Base-by-base conservation (phyloP, 2,888 invertebrate species). In the Lasioglossum marginatum region DNA sequence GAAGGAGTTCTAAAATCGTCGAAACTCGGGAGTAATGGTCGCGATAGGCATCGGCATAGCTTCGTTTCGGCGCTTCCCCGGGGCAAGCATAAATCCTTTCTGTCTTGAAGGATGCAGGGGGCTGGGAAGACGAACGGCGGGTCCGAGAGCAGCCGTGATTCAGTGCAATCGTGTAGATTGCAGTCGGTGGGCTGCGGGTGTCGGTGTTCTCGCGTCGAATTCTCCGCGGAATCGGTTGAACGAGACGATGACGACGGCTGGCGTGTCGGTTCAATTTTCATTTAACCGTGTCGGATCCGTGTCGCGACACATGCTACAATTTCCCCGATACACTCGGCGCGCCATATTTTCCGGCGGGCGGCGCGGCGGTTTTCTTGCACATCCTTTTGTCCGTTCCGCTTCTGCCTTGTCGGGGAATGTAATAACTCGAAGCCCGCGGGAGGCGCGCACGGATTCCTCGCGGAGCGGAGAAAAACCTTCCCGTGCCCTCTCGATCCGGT, bases 391-490 rank as follows among this genome's bases (percentile, higher is more conserved):
- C 72, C 79, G 85, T 45, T n/a, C 60, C 60, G 60, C 60, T 27
- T 27, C 48, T 27, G 57, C 34, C 77, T 52, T 48, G 63, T 83
- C 78, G 52, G 81, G 81, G 87, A 89, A 84, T 87, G 89, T 91
- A 90, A 91, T 91, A 91, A 91, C 89, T 91, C 88, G 90, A 82
- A 85, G 87, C 92, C 82, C 90, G 45, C 72, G 89, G 52, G 60
- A 16, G 37, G 45, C 27, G 76, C 85, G 80, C 84, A 84, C 85
- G 34, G 85, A 85, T 80, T 77, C 85, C 68, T 52, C 70, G 27
- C 74, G 66, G 40, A 52, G 0, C 68, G 37, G 76, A 60, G 43
- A 76, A 60, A 60, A 72, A 73, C 60, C 85, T 52, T 70, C 79
- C 73, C 73, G 27, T 34, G 27, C 27, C 70, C 40, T 75, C 83